Conservation (phyloP, 1,140 invertebrate genomes). For the Caenorhabditis brenneri region DNA sequence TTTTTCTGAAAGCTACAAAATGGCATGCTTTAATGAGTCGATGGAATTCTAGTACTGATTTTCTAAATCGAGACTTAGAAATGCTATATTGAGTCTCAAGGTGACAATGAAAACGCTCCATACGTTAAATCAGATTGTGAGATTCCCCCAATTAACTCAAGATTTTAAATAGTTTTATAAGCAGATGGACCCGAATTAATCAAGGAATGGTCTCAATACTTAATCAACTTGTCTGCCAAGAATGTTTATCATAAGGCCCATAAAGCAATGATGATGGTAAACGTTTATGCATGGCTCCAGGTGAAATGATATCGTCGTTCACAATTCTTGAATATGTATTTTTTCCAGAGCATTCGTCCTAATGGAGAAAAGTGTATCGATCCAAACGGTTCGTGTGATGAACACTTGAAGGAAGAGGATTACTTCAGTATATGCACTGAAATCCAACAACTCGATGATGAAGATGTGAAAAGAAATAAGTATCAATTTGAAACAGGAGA, state of each 20-base stretch:
- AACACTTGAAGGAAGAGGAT: background rate
- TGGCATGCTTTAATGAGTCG: background rate
- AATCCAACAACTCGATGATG: background rate
- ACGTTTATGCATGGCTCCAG: too few species aligned
- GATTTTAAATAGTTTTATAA: background rate
- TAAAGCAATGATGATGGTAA: background rate
- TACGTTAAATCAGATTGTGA: background rate
- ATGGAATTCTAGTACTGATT: background rate
- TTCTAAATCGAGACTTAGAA: background rate
- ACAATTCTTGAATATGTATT: background rate
- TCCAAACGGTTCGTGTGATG: background rate
- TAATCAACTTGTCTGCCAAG: too few species aligned
- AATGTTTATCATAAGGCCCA: too few species aligned
- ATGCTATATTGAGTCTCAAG: background rate
- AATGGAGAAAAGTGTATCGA: background rate
- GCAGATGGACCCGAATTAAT: background rate
- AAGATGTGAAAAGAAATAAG: background rate
- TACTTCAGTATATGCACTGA: background rate
- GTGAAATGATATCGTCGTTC: too few species aligned
- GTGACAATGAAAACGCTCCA: background rate
- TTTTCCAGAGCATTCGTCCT: background rate
- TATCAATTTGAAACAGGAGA: background rate
- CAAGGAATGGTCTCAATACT: background rate
- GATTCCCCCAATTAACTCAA: background rate
- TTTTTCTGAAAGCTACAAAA: background rate